Evolutionary conservation across 2,888 invertebrate genomes (phyloP).

Genomic region (Brachypterus glaber): DNA sequence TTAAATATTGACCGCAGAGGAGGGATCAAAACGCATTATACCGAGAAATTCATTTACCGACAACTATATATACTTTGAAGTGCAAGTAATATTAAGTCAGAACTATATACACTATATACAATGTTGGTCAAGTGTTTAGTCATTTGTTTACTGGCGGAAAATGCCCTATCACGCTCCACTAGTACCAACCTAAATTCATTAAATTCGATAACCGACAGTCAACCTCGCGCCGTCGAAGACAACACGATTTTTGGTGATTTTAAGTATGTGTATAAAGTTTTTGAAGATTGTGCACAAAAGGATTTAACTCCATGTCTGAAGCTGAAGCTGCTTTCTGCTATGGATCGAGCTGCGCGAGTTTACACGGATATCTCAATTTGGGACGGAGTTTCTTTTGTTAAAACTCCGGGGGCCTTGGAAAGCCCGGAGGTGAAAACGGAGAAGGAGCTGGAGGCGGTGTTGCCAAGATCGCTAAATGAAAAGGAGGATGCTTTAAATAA

Average conservation of each 20-base stretch:
- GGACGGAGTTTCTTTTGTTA: slow-evolving; percentile 68
- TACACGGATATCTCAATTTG: slow-evolving; percentile 54
- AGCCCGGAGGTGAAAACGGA: slow-evolving; percentile 43
- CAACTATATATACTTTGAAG: slow-evolving; percentile 37
- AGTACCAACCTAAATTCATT: too few species aligned
- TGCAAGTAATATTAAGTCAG: slow-evolving; percentile 40
- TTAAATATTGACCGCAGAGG: slow-evolving; percentile 14
- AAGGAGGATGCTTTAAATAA: slow-evolving; percentile 61
- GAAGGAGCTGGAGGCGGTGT: slow-evolving; percentile 57
- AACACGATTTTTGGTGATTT: slow-evolving; percentile 61
- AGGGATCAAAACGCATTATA: slow-evolving; percentile 18
- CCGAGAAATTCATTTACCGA: slow-evolving; percentile 32
- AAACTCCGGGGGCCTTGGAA: slow-evolving; percentile 45
- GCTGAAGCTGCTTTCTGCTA: slow-evolving; percentile 64
- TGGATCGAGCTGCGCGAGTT: slow-evolving; percentile 61
- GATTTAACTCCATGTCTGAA: slow-evolving; percentile 68
- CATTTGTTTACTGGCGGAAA: slow-evolving; percentile 47
- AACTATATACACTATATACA: slow-evolving; percentile 25
- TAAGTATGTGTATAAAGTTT: slow-evolving; percentile 65
- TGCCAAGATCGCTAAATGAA: slow-evolving; percentile 66
- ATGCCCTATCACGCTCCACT: slow-evolving; percentile 41
- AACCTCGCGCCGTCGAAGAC: slow-evolving; percentile 34
- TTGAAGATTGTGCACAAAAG: slow-evolving; percentile 66
- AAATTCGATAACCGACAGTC: slow-evolving; percentile 36
- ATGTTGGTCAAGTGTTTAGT: slow-evolving; percentile 53